These are phyloP conservation scores for Sander vitreus DNA, from an alignment of 2,113 vertebrate species.

Conservation along the genomic window DNA sequence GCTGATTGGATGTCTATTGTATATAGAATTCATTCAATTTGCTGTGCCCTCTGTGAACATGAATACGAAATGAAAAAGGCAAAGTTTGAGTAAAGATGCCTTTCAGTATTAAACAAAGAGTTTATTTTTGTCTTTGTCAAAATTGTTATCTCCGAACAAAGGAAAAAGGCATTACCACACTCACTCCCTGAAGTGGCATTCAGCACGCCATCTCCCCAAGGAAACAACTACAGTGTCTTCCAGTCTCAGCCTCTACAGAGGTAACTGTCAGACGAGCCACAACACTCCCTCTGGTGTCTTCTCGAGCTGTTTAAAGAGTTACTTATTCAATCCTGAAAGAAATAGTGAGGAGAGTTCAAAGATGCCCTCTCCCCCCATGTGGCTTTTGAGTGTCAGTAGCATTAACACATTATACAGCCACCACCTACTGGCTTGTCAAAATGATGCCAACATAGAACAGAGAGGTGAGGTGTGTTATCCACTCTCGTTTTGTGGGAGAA, in stretches of 20 bases:
- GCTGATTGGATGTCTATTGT: conserved; percentile 19
- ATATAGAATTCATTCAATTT: conserved; percentile 3
- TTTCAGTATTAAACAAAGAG: not conserved
- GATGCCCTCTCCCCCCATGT: not conserved
- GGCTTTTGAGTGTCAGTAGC: conserved; percentile 23
- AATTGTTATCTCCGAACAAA: not conserved
- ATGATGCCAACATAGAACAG: not conserved
- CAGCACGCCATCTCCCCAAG: not conserved
- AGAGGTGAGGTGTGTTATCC: not conserved
- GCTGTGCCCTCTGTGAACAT: not conserved
- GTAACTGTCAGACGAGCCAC: conserved; percentile 22
- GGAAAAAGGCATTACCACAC: not conserved
- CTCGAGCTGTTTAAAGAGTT: conserved; percentile 46
- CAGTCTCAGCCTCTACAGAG: conserved; percentile 18
- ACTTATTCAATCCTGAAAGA: conserved; percentile 53
- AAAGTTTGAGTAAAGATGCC: not conserved
- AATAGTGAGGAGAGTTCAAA: conserved; percentile 42
- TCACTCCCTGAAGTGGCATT: conserved; percentile 1
- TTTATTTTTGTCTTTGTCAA: not conserved
- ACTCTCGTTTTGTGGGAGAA: conserved; percentile 14
- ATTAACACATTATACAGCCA: not conserved
- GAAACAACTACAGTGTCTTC: not conserved
- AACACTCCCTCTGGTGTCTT: conserved; percentile 34
- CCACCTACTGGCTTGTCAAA: conserved; percentile 26
- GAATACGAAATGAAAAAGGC: not conserved